Evolutionary conservation across 2,113 vertebrate species (phyloP).

Genomic region (Helogale parvula): DNA sequence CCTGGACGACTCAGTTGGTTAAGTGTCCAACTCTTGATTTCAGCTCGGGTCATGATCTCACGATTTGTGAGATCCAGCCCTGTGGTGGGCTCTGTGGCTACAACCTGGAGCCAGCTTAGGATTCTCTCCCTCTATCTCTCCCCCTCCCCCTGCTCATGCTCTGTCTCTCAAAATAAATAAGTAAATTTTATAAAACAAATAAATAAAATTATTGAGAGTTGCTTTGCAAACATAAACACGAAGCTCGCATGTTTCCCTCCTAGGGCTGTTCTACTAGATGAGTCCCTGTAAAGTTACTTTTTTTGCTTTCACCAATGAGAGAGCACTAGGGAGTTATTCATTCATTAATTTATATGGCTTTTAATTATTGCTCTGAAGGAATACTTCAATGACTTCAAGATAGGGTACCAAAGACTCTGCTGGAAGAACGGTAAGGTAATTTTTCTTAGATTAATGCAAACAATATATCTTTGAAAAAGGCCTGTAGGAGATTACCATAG

Average conservation of each 20-base stretch:
- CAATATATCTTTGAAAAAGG: background rate
- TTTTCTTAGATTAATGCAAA: constrained; percentile 21
- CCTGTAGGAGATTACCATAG: background rate
- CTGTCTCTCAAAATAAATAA: no score
- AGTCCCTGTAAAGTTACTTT: background rate
- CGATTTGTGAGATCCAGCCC: no score
- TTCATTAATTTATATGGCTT: constrained; percentile 46
- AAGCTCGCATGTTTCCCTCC: background rate
- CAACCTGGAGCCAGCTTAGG: no score
- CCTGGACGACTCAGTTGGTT: no score
- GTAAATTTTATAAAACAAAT: no score
- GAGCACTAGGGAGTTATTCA: constrained; percentile 37
- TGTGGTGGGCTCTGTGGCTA: no score
- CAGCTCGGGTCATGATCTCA: no score
- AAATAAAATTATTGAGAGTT: constrained; percentile 2
- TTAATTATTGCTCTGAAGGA: constrained; percentile 63
- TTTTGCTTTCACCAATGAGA: constrained; percentile 53
- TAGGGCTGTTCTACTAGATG: background rate
- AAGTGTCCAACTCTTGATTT: no score
- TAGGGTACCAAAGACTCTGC: background rate
- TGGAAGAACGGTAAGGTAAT: background rate
- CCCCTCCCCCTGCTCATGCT: no score
- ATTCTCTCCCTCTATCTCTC: no score
- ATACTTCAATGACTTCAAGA: constrained; percentile 26
- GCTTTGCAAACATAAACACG: constrained; percentile 45